phyloP scores from a whole-genome alignment of 1,140 invertebrate genomes.

The Drosophila dunni region DNA sequence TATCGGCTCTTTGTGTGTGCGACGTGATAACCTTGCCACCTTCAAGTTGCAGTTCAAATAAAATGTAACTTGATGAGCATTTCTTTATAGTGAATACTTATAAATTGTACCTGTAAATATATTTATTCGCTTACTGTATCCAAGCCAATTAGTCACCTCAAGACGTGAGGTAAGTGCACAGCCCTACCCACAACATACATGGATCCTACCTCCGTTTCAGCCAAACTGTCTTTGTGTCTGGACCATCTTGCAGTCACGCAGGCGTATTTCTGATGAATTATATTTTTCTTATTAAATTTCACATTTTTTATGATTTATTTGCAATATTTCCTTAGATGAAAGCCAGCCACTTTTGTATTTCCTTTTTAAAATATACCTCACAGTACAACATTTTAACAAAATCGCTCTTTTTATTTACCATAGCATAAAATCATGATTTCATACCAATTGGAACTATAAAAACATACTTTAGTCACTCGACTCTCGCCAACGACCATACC shows the following conservation, averaged over 20 bases:
- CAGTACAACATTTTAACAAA: too few species aligned
- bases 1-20: background rate
- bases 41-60: conserved; percentile 3
- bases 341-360: background rate
- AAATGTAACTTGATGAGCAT: conserved; percentile 1
- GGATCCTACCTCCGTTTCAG: conserved; percentile 41
- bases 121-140: background rate
- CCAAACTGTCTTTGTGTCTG: conserved; percentile 42
- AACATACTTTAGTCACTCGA: background rate
- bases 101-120: background rate
- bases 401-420: too few species aligned
- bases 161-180: conserved; percentile 28
- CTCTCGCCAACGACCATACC: conserved; percentile 65
- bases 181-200: conserved; percentile 19
- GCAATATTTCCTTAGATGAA: background rate
- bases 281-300: conserved; percentile 9
- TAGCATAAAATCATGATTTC: too few species aligned
- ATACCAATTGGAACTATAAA: too few species aligned
- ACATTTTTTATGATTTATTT: conserved; percentile 12
- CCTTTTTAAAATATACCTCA: too few species aligned
- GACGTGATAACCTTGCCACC: conserved; percentile 38
- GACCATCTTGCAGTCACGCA: conserved; percentile 4
- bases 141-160: conserved; percentile 36
- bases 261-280: background rate
- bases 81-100: conserved; percentile 19